Evolutionary conservation across 2,113 vertebrate species (phyloP).

Genomic region (Varanus salvator): DNA sequence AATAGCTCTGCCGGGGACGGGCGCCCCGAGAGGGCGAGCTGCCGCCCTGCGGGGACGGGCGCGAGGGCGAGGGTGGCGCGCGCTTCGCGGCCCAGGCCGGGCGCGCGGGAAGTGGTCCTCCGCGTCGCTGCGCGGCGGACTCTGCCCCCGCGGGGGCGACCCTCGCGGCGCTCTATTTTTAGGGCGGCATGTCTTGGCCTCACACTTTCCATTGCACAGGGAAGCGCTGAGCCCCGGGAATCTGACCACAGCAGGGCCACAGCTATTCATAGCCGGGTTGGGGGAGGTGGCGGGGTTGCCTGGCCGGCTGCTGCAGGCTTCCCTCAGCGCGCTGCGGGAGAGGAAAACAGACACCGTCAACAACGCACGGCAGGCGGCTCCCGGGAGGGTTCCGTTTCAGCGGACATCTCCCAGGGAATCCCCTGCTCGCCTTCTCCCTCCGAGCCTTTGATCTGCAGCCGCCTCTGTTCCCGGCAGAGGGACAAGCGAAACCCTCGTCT

Average conservation of each 20-base stretch:
- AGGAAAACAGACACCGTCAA: not conserved
- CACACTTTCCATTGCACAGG: conserved; percentile 76
- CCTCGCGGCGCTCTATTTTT: conserved; percentile 75
- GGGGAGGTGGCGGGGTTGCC: not conserved
- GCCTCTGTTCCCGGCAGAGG: not conserved
- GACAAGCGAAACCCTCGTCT: not conserved
- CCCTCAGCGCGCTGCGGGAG: not conserved
- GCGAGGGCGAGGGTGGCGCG: no score
- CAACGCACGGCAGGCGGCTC: not conserved
- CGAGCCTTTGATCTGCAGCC: not conserved
- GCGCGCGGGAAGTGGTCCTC: no score
- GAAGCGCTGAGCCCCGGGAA: conserved; percentile 66
- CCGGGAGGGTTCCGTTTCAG: not conserved
- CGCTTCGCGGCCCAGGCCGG: no score
- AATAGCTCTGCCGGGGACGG: not conserved
- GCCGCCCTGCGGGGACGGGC: not conserved
- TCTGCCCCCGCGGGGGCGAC: conserved; percentile 9
- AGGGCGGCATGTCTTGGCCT: conserved; percentile 69
- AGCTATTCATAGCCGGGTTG: conserved; percentile 75
- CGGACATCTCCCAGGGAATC: conserved; percentile 24
- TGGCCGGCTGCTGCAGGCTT: not conserved
- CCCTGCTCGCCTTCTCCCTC: not conserved
- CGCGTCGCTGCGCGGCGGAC: not conserved
- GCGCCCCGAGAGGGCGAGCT: not conserved
- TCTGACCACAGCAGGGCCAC: conserved; percentile 66